A percentile compares a stretch with the other conserved stretches of the same genome.
Evolutionary conservation across 1,140 invertebrate genomes (phyloP).

Genomic region (Platyscapa corneri): DNA sequence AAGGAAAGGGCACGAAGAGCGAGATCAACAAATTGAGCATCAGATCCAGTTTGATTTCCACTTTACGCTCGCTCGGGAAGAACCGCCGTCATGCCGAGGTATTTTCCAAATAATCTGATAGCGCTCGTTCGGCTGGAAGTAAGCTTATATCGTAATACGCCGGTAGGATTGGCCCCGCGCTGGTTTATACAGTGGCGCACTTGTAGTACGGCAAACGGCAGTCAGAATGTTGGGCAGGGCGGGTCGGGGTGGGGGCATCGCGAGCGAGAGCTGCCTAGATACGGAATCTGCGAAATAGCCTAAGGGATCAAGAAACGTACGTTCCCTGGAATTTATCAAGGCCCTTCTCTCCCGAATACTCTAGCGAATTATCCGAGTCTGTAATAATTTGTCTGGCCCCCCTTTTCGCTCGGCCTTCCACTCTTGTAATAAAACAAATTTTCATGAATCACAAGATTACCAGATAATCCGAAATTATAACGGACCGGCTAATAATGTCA

Average conservation of each 20-base stretch:
- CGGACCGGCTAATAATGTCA: not conserved
- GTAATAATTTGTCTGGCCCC: not conserved
- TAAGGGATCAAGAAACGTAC: constrained; percentile 48
- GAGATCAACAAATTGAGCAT: constrained; percentile 27
- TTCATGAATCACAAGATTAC: constrained; percentile 4
- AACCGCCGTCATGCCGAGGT: not conserved
- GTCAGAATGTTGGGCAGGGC: too few relatives aligned
- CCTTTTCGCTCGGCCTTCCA: not conserved
- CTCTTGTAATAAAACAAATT: not conserved
- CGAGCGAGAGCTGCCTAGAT: not conserved
- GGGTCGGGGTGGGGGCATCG: not conserved
- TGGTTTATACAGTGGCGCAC: not conserved
- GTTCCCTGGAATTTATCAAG: constrained; percentile 21
- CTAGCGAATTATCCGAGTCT: constrained; percentile 1
- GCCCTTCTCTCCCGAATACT: not conserved
- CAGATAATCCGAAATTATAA: constrained; percentile 2
- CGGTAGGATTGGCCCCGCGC: not conserved
- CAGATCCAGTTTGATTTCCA: constrained; percentile 39
- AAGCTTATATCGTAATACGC: constrained; percentile 46
- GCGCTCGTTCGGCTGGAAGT: constrained; percentile 3
- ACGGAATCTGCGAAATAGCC: constrained; percentile 48
- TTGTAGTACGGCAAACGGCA: not conserved
- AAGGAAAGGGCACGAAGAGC: not conserved
- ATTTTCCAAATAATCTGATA: constrained; percentile 48
- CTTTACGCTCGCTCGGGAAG: not conserved